Percentiles rank a stretch among this genome's conserved stretches.
Conservation (phyloP, 2,888 invertebrate species). For the Stenichneumon culpator region DNA sequence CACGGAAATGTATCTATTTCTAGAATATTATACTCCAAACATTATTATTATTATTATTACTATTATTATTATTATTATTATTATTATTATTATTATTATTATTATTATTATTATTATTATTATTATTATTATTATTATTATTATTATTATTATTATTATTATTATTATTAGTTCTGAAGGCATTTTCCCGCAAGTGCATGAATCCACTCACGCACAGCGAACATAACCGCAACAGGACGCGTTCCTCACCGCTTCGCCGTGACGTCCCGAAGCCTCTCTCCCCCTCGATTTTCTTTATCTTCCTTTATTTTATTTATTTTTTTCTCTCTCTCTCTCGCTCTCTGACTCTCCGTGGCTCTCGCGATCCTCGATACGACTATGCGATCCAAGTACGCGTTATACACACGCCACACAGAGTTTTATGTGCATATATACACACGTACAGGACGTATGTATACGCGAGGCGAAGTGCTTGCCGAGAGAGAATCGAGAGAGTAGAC, state of each 20-base stretch:
- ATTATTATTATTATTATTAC: too few species aligned
- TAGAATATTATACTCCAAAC: too few species aligned
- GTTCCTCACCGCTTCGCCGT: constrained; percentile 29
- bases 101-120: too few species aligned
- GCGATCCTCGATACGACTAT: too few species aligned
- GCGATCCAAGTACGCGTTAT: constrained; percentile 39
- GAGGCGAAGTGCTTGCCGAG: constrained; percentile 52
- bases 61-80: too few species aligned
- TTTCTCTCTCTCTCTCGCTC: neutral
- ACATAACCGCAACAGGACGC: constrained; percentile 42
- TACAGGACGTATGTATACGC: constrained; percentile 41
- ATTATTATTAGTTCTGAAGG: too few species aligned
- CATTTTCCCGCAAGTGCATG: constrained; percentile 43
- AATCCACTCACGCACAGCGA: constrained; percentile 11
- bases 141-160: too few species aligned
- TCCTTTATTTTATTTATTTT: too few species aligned
- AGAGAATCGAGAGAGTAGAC: constrained; percentile 44
- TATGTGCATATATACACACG: constrained; percentile 8
- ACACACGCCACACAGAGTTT: constrained; percentile 8
- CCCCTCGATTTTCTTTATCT: neutral
- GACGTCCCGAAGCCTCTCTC: constrained; percentile 25
- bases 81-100: too few species aligned
- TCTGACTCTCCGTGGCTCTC: too few species aligned
- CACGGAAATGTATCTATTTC: too few species aligned
- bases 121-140: too few species aligned